A percentile compares a stretch with the other conserved stretches of the same genome.
phyloP scores from a whole-genome alignment of 2,797 vertebrate genomes.

The Sarcophilus harrisii region DNA sequence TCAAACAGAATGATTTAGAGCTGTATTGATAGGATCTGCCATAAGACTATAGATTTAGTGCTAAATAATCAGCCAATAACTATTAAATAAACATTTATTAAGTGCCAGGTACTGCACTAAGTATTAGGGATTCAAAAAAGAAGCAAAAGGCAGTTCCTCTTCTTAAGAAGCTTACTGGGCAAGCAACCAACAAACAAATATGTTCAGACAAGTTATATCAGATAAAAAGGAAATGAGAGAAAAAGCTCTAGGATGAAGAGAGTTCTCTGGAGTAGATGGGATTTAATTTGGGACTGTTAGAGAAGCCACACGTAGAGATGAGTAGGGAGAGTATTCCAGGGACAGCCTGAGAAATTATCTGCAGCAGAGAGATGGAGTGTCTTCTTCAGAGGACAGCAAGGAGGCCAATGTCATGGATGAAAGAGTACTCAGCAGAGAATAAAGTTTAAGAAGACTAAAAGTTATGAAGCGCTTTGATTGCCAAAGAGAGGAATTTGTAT shows the following conservation, averaged over 20 bases:
- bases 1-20: neutral
- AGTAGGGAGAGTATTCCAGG: neutral
- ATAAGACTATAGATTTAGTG: neutral
- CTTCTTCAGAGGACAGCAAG: neutral
- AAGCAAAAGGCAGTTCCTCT: neutral
- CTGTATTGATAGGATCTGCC: neutral
- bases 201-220: neutral
- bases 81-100: neutral
- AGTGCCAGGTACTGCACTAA: neutral
- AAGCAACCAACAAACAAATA: neutral
- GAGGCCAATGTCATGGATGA: neutral
- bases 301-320: neutral
- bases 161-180: neutral
- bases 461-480: neutral
- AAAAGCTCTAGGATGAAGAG: neutral
- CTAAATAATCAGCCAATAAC: neutral
- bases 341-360: neutral
- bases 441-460: neutral
- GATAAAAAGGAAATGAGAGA: neutral
- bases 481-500: neutral
- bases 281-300: neutral
- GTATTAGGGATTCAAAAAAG: neutral
- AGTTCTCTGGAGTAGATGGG: neutral
- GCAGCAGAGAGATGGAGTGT: neutral
- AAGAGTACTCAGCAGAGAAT: neutral